phyloP scores from a whole-genome alignment of 2,888 invertebrate species.

The Tachina fera region DNA sequence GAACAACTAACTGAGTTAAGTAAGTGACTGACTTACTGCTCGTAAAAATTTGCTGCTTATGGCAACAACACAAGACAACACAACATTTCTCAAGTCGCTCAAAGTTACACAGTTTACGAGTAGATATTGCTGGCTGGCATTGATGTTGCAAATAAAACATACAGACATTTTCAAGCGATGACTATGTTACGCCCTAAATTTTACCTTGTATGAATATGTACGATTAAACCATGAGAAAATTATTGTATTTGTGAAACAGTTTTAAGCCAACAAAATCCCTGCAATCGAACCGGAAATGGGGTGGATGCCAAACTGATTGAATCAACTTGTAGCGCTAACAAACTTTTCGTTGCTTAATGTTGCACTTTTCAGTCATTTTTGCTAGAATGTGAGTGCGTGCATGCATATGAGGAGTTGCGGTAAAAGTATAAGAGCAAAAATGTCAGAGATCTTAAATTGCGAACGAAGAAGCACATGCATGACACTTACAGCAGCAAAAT shows the following conservation, averaged over 20 bases:
- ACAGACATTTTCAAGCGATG: conserved; percentile 60
- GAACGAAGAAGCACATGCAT: conserved; percentile 20
- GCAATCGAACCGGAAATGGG: conserved; percentile 77
- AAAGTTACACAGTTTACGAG: not conserved
- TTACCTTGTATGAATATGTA: conserved; percentile 41
- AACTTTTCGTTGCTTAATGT: conserved; percentile 15
- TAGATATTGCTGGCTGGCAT: conserved; percentile 4
- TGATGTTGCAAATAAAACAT: conserved; percentile 30
- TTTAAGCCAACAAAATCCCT: conserved; percentile 50
- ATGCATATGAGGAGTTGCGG: not conserved
- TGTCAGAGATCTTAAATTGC: not conserved
- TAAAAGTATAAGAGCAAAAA: conserved; percentile 3
- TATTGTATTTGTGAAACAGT: conserved; percentile 48
- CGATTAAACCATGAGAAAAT: conserved; percentile 60
- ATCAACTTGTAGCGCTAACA: conserved; percentile 73
- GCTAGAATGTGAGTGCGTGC: not conserved
- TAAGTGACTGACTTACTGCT: conserved; percentile 11
- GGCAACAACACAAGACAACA: conserved; percentile 16
- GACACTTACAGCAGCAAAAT: not conserved
- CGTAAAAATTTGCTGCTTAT: conserved; percentile 22
- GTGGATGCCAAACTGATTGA: conserved; percentile 81
- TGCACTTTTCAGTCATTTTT: conserved; percentile 20
- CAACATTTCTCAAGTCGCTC: not conserved
- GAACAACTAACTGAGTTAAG: not conserved
- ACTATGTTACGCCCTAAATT: conserved; percentile 69